phyloP scores from a whole-genome alignment of 2,888 invertebrate genomes.

The Xylota segnis region DNA sequence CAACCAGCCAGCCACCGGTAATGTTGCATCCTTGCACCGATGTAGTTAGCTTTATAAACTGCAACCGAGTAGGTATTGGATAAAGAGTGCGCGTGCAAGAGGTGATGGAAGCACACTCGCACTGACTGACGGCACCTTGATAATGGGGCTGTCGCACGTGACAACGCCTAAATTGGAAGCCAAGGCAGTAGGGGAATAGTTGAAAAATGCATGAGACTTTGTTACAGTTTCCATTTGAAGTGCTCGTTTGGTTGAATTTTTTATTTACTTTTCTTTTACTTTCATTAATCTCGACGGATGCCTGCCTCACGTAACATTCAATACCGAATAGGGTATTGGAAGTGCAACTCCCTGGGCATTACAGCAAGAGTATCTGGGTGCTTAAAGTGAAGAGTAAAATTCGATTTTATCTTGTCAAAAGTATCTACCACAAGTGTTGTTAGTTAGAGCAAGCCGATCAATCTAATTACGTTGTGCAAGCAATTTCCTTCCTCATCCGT shows the following conservation, averaged over 20 bases:
- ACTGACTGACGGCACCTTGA: conserved; percentile 64
- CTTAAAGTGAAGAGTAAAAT: conserved; percentile 51
- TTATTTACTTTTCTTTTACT: conserved; percentile 37
- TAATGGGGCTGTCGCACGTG: conserved; percentile 75
- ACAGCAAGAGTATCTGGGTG: neutral
- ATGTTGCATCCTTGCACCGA: conserved; percentile 30
- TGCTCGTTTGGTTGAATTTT: conserved; percentile 9
- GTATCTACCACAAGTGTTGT: conserved; percentile 53
- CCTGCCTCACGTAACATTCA: conserved; percentile 29
- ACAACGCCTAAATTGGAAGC: conserved; percentile 72
- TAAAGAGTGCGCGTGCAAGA: conserved; percentile 32
- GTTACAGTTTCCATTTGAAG: conserved; percentile 56
- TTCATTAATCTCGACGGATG: conserved; percentile 56
- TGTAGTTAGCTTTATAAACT: conserved; percentile 74
- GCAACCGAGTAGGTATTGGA: conserved; percentile 41
- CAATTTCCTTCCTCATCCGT: neutral
- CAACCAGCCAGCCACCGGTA: conserved; percentile 29
- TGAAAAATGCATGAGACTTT: conserved; percentile 70
- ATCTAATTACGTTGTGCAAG: conserved; percentile 35
- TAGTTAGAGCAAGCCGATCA: conserved; percentile 31
- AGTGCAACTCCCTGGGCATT: conserved; percentile 46
- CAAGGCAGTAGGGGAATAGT: conserved; percentile 39
- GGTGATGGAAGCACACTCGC: conserved; percentile 65
- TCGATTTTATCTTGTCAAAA: conserved; percentile 61
- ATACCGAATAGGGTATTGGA: conserved; percentile 29